Conservation (phyloP, 2,113 vertebrate species). For the Vireo altiloquus region DNA sequence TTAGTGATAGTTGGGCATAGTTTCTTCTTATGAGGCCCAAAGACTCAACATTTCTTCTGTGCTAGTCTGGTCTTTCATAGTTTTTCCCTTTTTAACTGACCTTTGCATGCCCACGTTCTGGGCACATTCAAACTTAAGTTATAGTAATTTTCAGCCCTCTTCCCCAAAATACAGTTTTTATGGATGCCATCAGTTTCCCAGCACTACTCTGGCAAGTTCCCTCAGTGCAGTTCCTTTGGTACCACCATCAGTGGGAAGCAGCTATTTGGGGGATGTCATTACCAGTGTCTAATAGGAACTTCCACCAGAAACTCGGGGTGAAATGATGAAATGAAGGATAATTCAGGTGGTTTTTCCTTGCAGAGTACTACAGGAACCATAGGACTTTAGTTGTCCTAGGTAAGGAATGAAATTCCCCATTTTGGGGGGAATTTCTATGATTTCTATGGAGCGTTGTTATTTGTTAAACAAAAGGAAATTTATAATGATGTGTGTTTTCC, state of each 20-base stretch:
- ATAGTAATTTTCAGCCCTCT: neutral
- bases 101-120: neutral
- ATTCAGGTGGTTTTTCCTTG: neutral
- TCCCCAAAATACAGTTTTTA: neutral
- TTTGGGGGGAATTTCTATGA: too few species aligned
- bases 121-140: neutral
- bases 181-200: neutral
- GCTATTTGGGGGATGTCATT: neutral
- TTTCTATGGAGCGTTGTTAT: neutral
- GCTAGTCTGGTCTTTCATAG: neutral
- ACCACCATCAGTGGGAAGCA: neutral
- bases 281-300: neutral
- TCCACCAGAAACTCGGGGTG: neutral
- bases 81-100: neutral
- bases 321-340: neutral
- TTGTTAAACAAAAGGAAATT: neutral
- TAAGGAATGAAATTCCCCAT: neutral
- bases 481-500: neutral
- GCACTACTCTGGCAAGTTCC: neutral
- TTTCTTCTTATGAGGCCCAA: neutral
- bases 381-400: neutral
- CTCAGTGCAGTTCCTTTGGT: neutral
- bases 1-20: neutral
- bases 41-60: neutral
- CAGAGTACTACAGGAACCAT: neutral